Evolutionary conservation across 2,797 vertebrate species (phyloP), one percentile per base, ranked within the genome.

Genomic region (Adrianichthys oophorus): DNA sequence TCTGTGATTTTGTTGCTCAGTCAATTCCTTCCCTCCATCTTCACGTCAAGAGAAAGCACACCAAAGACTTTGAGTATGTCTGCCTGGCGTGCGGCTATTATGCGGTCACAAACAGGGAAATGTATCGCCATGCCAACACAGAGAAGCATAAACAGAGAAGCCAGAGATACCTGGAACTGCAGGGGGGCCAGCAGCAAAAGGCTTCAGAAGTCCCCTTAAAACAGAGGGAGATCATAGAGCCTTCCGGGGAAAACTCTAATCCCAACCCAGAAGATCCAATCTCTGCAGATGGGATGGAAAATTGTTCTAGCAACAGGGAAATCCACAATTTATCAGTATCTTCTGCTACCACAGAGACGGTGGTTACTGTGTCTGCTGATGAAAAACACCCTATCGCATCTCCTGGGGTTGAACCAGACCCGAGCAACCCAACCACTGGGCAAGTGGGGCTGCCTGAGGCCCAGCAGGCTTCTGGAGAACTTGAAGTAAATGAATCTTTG

Each of bases 61-160:
- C 93, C 15, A 94, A 90, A 76, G 94, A 97, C 59, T 99, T 96
- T 84, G 95, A 98, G 70, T 98, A 94, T 58, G 95, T 96, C 48
- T 99, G 98, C 76, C 91, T 96, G 85, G 98, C 96, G 0, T 99
- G 98, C 69, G 94, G 93, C 75, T 98, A 98, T 84, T 98, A 96
- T 16, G 95, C 97, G 0, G 94, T 97, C 68, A 98, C 96, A 7
- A 92, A 86, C 49, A 90, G 93, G 57, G 97, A 98, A 83, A 99
- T 99, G 95, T 92, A 91, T 40, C 93, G 95, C 59, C 98, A 99
- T 4, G 95, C 93, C 13, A 88, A 91, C 41, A 98, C 96, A 1
- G 97, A 98, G 40, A 97, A 95, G 65, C 98, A 99, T 74, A 98
- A 94, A 82, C 88, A 94, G 74, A 96, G 95, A 71, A 93, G 94